Conservation (phyloP, 1,140 invertebrate genomes). For the Trialeurodes vaporariorum region DNA sequence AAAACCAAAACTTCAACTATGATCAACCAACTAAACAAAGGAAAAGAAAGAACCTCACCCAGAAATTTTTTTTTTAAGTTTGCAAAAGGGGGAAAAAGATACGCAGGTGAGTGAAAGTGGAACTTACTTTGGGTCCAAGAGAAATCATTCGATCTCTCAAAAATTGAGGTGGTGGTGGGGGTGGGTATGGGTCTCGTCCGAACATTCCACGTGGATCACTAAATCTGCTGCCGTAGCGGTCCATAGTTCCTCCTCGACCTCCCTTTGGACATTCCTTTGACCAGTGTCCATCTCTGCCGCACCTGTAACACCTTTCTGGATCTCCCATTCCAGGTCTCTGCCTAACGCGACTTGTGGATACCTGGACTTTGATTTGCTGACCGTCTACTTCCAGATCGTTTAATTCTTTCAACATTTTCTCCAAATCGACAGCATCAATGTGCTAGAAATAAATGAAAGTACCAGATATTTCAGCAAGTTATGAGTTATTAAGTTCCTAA, state of each 20-base stretch:
- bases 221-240: not conserved
- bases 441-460: constrained; percentile 38
- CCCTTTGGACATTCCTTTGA: constrained; percentile 74
- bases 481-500: no score
- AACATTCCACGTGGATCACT: not conserved
- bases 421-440: constrained; percentile 67
- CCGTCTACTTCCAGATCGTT: constrained; percentile 68
- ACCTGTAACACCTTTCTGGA: constrained; percentile 86
- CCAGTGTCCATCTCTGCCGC: constrained; percentile 87
- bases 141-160: constrained; percentile 73
- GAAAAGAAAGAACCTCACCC: not conserved
- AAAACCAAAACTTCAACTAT: not conserved
- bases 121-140: constrained; percentile 29
- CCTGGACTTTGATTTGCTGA: constrained; percentile 77
- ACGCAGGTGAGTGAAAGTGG: constrained; percentile 12
- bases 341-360: constrained; percentile 79
- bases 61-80: not conserved
- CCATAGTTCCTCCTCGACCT: constrained; percentile 9
- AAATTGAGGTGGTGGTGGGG: constrained; percentile 66
- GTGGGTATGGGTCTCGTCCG: constrained; percentile 63
- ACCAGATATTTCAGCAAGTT: no score
- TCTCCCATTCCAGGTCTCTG: constrained; percentile 90
- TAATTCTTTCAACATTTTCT: constrained; percentile 73
- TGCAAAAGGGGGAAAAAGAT: not conserved
- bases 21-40: not conserved